Evolutionary conservation across 37 sponge, comb jelly and placozoan genomes (phyloP), one percentile per base, ranked within the genome.

Genomic region (Halisarca cf. caerulea): DNA sequence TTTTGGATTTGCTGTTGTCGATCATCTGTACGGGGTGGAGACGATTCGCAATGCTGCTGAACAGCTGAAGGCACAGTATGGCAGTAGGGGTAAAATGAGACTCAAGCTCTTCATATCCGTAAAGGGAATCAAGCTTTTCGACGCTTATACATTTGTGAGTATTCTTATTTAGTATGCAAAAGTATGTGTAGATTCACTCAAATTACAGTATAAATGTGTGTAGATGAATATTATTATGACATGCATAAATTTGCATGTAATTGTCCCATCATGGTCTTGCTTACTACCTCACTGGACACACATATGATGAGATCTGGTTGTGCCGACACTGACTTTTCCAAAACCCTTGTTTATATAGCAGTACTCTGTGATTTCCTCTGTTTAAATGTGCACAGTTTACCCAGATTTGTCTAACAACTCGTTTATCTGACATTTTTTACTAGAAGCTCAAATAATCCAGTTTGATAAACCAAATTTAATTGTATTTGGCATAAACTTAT

Each of bases 1-100:
- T 33, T 95, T 70, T 86, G 95, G 95, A 4, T 95, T 89, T 85
- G 90, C 90, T 51, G 90, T 91, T 59, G 95, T 95, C 24, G 92
- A 95, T 59, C 95, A 95, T 47, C 64, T 95, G 77, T 95, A 95
- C 82, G 95, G 95, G 24, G 42, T 91, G 71, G 92, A 95, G 66
- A 89, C 88, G 17, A 84, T 89, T 20, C 75, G 92, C 20, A 70
- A 78, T 71, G 95, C 95, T 35, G 90, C 90, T 4, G 85, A 91
- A 7, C 87, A 91, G 69, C 69, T 95, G 86, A 91, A 83, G 75
- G 83, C 83, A 18, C 89, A 92, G 32, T 95, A 95, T 70, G 95
- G 92, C 24, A 89, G 87, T 2, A 95, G 91, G 64, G 95, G 92
- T 14, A 84, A 91, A 33, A 87, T 91, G 84, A 83, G 66, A 85